Evolutionary conservation across 2,888 invertebrate species (phyloP).

Genomic region (Chrysolina americana): DNA sequence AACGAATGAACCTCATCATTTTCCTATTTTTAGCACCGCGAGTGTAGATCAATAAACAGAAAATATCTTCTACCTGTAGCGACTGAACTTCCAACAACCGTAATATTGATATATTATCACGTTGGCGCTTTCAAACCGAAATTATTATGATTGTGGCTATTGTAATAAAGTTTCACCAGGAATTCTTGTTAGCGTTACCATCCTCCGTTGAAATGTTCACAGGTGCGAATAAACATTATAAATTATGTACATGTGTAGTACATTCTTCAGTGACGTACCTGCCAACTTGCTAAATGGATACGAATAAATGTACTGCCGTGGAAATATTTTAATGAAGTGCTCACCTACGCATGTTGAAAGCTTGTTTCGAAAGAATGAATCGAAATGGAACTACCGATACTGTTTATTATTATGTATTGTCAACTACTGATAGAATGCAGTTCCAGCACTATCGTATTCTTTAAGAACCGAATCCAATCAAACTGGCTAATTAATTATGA

Average conservation of each 20-base stretch:
- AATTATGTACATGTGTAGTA: conserved; percentile 18
- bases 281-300: not conserved
- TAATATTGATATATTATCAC: conserved; percentile 8
- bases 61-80: not conserved
- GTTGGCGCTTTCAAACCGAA: conserved; percentile 1
- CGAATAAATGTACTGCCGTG: not conserved
- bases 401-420: no score
- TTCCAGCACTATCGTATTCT: no score
- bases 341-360: not conserved
- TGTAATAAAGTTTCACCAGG: conserved; percentile 10
- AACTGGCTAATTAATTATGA: no score
- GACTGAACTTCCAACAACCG: not conserved
- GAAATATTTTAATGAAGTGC: not conserved
- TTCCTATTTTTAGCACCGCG: no score
- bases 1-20: no score
- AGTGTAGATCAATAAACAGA: not conserved
- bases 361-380: no score
- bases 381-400: no score
- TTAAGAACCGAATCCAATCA: no score
- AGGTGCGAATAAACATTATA: conserved; percentile 6
- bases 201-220: conserved; percentile 15
- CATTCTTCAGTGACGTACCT: conserved; percentile 10
- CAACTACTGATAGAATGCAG: no score
- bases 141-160: conserved; percentile 20
- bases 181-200: conserved; percentile 15